Conservation (phyloP, 1,140 invertebrate genomes). For the Probaryconus sp. region DNA sequence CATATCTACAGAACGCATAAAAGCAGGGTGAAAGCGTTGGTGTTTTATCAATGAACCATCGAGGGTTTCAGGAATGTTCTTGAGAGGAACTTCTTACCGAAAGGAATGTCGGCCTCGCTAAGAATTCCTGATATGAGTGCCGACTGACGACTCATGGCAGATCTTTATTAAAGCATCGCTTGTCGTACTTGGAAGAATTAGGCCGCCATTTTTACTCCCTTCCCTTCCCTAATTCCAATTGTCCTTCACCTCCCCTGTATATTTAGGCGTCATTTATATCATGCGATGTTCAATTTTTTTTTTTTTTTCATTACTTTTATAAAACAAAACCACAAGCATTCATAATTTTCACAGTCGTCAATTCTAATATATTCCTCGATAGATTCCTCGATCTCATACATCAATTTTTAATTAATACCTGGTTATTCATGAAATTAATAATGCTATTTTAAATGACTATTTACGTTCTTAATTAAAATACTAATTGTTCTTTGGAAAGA, state of each 20-base stretch:
- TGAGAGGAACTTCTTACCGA: slow-evolving; percentile 51
- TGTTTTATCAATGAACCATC: slow-evolving; percentile 67
- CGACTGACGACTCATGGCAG: slow-evolving; percentile 52
- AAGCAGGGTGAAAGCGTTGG: slow-evolving; percentile 40
- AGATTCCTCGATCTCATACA: too few species aligned
- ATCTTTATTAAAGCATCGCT: slow-evolving; percentile 74
- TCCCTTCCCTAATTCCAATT: too few species aligned
- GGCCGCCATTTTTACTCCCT: slow-evolving; percentile 54
- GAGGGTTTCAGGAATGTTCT: slow-evolving; percentile 65
- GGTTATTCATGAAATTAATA: too few species aligned
- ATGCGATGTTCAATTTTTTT: slow-evolving; percentile 21
- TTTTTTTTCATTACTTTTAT: neutral
- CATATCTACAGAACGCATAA: slow-evolving; percentile 35
- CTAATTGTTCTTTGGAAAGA: too few species aligned
- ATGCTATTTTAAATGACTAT: too few species aligned
- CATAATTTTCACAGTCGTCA: too few species aligned
- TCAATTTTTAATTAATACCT: too few species aligned
- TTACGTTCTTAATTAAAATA: too few species aligned
- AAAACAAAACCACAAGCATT: too few species aligned
- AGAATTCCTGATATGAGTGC: slow-evolving; percentile 74
- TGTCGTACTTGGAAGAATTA: slow-evolving; percentile 56
- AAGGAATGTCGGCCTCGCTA: slow-evolving; percentile 68
- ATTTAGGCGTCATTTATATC: slow-evolving; percentile 27
- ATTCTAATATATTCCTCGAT: too few species aligned
- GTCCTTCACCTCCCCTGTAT: slow-evolving; percentile 28